Percentiles rank a stretch among this genome's conserved stretches.
Evolutionary conservation across 1,140 invertebrate species (phyloP).

Genomic region (Ceratina australensis): DNA sequence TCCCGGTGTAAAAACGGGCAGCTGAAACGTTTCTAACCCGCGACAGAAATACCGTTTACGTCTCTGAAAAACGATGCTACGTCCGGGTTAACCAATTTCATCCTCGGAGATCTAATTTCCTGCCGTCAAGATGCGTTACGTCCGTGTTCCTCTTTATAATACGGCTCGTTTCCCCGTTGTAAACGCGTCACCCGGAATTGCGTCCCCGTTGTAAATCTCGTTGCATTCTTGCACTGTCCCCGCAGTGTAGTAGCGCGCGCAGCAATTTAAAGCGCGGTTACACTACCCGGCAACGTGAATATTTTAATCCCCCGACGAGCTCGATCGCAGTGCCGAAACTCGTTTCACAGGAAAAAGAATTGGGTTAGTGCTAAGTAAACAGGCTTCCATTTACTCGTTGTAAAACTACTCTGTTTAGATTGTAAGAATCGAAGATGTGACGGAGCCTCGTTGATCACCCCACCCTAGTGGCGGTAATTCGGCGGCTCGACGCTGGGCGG

Average conservation of each 20-base stretch:
- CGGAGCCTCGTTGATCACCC: no score
- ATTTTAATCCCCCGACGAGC: constrained; percentile 46
- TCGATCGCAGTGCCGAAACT: no score
- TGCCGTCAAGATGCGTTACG: constrained; percentile 63
- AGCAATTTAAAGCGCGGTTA: constrained; percentile 64
- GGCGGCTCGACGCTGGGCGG: no score
- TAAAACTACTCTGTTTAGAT: no score
- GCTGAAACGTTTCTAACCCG: constrained; percentile 20
- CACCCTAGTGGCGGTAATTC: no score
- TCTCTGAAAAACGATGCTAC: constrained; percentile 49
- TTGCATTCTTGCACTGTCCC: constrained; percentile 53
- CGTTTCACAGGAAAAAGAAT: no score
- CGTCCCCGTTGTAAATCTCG: constrained; percentile 63
- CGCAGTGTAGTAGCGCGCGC: constrained; percentile 10
- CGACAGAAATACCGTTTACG: constrained; percentile 24
- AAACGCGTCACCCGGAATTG: constrained; percentile 63
- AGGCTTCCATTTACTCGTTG: no score
- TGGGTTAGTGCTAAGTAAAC: no score
- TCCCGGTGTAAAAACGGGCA: neutral
- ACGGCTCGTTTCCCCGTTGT: constrained; percentile 63
- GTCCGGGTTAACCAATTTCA: constrained; percentile 64
- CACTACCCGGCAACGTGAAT: constrained; percentile 29
- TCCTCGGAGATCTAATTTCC: constrained; percentile 64
- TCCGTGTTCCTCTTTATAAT: constrained; percentile 66
- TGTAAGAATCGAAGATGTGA: no score